Evolutionary conservation across 1,140 invertebrate species (phyloP).

Genomic region (Tetraneura akinire): DNA sequence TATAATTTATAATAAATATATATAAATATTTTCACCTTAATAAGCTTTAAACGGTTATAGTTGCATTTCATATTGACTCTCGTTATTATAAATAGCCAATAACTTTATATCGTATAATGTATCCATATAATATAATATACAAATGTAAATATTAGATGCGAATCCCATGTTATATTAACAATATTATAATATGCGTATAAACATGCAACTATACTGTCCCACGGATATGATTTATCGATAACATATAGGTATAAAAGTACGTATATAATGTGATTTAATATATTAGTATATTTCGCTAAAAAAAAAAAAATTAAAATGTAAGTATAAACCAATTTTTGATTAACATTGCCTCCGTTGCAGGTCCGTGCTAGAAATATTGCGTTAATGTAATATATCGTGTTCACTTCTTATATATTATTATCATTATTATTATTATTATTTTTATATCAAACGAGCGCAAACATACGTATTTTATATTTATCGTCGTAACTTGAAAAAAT

Average conservation of each 20-base stretch:
- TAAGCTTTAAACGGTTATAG: too few species aligned
- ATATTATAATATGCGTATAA: background rate
- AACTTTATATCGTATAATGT: too few species aligned
- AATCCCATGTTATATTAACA: background rate
- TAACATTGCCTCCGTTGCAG: background rate
- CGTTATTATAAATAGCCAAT: too few species aligned
- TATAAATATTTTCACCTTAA: too few species aligned
- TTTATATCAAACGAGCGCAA: too few species aligned
- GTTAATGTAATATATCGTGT: background rate
- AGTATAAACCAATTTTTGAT: background rate
- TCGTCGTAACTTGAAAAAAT: too few species aligned
- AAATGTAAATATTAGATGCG: background rate
- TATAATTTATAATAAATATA: too few species aligned
- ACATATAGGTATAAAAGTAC: background rate
- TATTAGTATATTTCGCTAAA: background rate
- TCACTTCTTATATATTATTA: background rate
- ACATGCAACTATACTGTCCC: background rate
- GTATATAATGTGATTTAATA: background rate
- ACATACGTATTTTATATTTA: too few species aligned
- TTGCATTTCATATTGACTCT: too few species aligned
- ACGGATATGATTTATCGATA: slow-evolving; percentile 8
- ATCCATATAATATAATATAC: too few species aligned
- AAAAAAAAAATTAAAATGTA: too few species aligned
- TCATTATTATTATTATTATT: too few species aligned
- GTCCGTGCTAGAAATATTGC: background rate